Base-by-base conservation (phyloP, 2,113 vertebrate genomes). In the Clarias batrachus region DNA sequence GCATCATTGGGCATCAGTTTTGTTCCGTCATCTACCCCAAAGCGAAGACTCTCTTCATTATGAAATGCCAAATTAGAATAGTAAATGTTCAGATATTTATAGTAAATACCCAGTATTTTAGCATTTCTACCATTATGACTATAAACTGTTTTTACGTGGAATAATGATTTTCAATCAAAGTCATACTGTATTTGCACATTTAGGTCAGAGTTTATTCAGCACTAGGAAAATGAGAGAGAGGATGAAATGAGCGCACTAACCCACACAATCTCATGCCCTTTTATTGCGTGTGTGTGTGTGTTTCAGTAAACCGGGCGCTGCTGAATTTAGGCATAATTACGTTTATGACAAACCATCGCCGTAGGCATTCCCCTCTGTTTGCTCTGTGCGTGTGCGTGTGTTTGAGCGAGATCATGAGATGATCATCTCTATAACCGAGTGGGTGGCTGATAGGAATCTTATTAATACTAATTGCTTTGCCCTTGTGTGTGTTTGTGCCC, bases 261-360 rank as follows among this genome's bases (percentile, higher is more conserved):
- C 21, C 76, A 60, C 82, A 68, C 56, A 74, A 41, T 30, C 59
- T 19, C 60, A 59, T 86, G 82, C 78, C 81, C 48, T 87, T 87
- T 88, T 82, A 85, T 81, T 88, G 84, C 60, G 3, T 62, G 86
- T 85, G 63, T 80, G 88, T 80, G 78, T 89, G 37, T 66, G 84
- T 89, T 62, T 88, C 57, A 81, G 25, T 87, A 84, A 87, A 87
- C 66, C 41, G 82, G 80, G 66, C 52, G 10, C 74, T 68, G 88
- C 84, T 87, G 86, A 89, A 86, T 90, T 87, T 89, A 82, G 83
- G 56, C 81, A 62, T 90, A 90, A 90, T 90, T 90, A 90, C 70
- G 65, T 82, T 90, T 82, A 89, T 82, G 82, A 79, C 84, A 87
- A 89, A 71, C 81, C 71, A 13, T 73, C 86, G 80, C 90, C 81